Evolutionary conservation across 2,797 vertebrate genomes (phyloP), one percentile per base, ranked within the genome.

Genomic region (Gobionotothen gibberifrons): DNA sequence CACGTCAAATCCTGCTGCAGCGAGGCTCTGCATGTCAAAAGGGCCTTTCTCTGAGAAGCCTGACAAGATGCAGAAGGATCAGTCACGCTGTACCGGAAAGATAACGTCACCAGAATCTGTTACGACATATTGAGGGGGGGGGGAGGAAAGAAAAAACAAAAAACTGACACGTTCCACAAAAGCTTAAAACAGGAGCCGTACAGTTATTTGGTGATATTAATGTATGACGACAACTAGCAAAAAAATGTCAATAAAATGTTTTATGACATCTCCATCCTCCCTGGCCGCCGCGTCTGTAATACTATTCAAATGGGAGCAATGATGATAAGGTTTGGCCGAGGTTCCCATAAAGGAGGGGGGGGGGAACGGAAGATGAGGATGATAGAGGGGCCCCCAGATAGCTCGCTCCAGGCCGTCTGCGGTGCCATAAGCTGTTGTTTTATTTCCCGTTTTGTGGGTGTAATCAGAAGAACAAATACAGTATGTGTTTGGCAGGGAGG

Each of bases 41-140:
- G 88, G 79, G 55, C 84, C 77, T 82, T 74, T 76, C 66, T 83
- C 65, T 58, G 59, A 83, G 72, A 74, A 70, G 79, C 57, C 79
- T 90, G 91, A 92, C 91, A 86, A 85, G 79, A 90, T 59, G 83
- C 89, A 90, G 90, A 90, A 85, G 91, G 91, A 90, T 90, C 89
- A 80, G 92, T 90, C 86, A 87, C 62, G 81, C 86, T 81, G 86
- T 78, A 83, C 81, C 47, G 70, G 79, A 82, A 90, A 90, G 87
- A 91, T 90, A 90, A 88, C 71, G 82, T 92, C 87, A 89, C 82
- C 61, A 64, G 85, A 91, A 90, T 89, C 76, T 83, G 79, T 84
- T 83, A 85, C 72, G 76, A 92, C 92, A 90, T 72, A 79, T 88
- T 76, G 83, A 63, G 64, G 58, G 22, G 43, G 43, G 44, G 13